A percentile compares a stretch with the other conserved stretches of the same genome.
Conservation (phyloP, 2,797 vertebrate genomes). For the Pterois miles region DNA sequence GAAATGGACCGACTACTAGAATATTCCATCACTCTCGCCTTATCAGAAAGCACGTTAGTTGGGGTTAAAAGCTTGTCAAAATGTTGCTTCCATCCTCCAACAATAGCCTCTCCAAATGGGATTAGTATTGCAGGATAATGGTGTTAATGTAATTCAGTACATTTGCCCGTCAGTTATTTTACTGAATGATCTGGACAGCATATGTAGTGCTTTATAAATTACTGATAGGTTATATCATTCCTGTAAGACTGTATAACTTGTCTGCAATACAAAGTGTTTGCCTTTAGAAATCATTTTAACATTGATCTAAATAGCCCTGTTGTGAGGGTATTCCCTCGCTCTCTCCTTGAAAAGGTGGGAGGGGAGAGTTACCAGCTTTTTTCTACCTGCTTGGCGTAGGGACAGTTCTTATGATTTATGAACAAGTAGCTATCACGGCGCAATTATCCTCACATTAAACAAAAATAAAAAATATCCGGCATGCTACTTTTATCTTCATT, state of each 20-base stretch:
- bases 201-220: constrained; percentile 38
- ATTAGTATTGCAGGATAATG: constrained; percentile 54
- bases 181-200: constrained; percentile 54
- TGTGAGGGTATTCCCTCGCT: background rate
- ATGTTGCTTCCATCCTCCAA: constrained; percentile 48
- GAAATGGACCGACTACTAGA: constrained; percentile 38
- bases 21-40: constrained; percentile 53
- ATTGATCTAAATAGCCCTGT: constrained; percentile 28
- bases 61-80: constrained; percentile 56
- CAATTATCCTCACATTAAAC: background rate
- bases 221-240: constrained; percentile 31
- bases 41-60: constrained; percentile 42
- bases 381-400: background rate
- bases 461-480: background rate
- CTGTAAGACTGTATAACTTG: constrained; percentile 28
- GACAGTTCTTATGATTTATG: background rate
- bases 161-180: constrained; percentile 58
- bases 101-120: constrained; percentile 49
- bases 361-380: background rate
- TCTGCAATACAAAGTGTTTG: constrained; percentile 39
- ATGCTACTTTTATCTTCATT: too few relatives aligned
- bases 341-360: background rate
- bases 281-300: constrained; percentile 40
- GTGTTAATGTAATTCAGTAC: constrained; percentile 50
- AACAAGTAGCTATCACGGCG: background rate